These are phyloP conservation scores for Druon quercuslanigerum DNA, from an alignment of 1,140 invertebrate genomes.

Conservation along the genomic window DNA sequence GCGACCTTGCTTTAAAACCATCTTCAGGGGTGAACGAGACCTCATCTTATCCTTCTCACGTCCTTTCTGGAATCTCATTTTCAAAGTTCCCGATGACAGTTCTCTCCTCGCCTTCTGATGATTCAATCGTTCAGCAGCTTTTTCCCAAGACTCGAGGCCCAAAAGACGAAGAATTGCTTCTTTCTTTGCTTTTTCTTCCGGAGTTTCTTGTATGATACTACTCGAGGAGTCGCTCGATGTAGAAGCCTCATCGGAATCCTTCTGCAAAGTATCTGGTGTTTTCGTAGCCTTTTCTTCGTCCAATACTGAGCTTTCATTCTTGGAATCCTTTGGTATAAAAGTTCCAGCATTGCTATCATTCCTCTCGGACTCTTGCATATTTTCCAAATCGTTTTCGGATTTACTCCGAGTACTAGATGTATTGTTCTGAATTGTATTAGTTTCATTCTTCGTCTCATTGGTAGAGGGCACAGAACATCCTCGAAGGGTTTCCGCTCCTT, in stretches of 20 bases:
- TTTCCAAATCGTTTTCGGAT: conserved; percentile 69
- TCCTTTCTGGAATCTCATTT: conserved; percentile 82
- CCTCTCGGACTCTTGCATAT: conserved; percentile 8
- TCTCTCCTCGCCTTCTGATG: conserved; percentile 66
- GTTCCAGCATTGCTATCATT: neutral
- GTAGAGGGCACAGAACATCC: conserved; percentile 57
- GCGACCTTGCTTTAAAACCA: conserved; percentile 87
- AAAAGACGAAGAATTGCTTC: conserved; percentile 72
- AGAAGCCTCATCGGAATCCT: conserved; percentile 74
- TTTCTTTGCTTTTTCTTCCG: conserved; percentile 76
- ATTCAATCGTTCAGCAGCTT: conserved; percentile 64
- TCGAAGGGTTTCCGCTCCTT: conserved; percentile 49
- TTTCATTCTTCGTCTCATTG: conserved; percentile 33
- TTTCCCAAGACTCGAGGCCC: conserved; percentile 70
- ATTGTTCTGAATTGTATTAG: conserved; percentile 40
- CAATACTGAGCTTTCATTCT: conserved; percentile 38
- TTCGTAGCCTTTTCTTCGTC: conserved; percentile 48
- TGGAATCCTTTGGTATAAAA: conserved; percentile 26
- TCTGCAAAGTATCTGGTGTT: conserved; percentile 73
- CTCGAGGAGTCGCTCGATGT: conserved; percentile 73
- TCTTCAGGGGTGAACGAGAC: conserved; percentile 83
- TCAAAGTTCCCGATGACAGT: conserved; percentile 84
- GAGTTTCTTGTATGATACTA: conserved; percentile 71
- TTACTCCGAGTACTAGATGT: conserved; percentile 62
- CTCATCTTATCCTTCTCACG: conserved; percentile 77